Conservation (phyloP, 1,140 invertebrate species). For the Colletes latitarsis region DNA sequence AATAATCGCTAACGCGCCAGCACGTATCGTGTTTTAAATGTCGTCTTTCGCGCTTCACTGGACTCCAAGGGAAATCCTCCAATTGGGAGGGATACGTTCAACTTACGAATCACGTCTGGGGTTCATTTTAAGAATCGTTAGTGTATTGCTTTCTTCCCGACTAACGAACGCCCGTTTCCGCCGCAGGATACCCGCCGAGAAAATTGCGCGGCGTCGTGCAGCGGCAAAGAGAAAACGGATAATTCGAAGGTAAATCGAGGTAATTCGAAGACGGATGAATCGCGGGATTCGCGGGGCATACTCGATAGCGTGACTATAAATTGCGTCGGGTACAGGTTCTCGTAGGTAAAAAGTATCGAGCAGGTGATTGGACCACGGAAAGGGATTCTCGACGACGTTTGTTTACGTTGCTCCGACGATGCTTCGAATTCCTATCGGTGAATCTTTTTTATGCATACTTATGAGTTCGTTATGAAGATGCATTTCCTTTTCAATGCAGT, state of each 20-base stretch:
- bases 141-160: not conserved
- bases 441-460: not conserved
- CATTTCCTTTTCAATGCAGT: too few species aligned
- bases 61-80: too few species aligned
- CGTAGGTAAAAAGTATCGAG: constrained; percentile 11
- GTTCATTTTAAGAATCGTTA: too few species aligned
- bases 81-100: too few species aligned
- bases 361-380: not conserved
- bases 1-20: too few species aligned
- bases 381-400: not conserved
- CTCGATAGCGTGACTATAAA: constrained; percentile 38
- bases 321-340: constrained; percentile 32
- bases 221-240: not conserved
- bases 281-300: constrained; percentile 21
- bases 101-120: too few species aligned
- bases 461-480: too few species aligned
- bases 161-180: not conserved
- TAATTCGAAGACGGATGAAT: constrained; percentile 30
- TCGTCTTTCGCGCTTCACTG: too few species aligned
- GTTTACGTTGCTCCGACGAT: too few species aligned
- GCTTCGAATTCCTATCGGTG: too few species aligned
- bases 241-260: constrained; percentile 14
- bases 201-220: not conserved
- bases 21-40: too few species aligned
- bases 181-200: not conserved